Conservation (phyloP, 2,888 invertebrate species). For the Tipula helvola region DNA sequence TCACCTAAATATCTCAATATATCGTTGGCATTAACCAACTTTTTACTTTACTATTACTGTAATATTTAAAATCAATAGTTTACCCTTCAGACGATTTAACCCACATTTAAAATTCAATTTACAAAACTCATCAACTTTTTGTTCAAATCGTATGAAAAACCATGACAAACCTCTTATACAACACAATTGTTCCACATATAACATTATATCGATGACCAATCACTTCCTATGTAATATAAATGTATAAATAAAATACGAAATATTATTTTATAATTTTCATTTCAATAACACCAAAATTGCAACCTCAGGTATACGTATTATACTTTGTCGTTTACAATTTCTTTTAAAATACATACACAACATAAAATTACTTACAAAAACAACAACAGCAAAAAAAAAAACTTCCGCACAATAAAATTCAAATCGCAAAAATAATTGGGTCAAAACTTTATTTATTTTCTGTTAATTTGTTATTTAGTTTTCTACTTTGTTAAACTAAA, state of each 20-base stretch:
- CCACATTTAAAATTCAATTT: background rate
- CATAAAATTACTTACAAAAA: background rate
- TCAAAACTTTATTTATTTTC: background rate
- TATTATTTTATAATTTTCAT: background rate
- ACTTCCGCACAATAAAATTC: background rate
- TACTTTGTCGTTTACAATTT: background rate
- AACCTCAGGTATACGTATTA: background rate
- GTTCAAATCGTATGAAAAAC: background rate
- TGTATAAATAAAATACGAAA: background rate
- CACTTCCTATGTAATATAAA: background rate
- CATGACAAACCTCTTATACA: background rate
- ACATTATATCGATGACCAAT: background rate
- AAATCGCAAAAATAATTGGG: background rate
- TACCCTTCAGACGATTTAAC: background rate
- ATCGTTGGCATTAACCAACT: no score
- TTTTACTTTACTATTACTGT: no score
- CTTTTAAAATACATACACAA: background rate
- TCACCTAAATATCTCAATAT: no score
- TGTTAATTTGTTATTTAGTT: background rate
- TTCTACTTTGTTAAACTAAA: background rate
- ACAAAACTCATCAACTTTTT: background rate
- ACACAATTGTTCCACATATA: background rate
- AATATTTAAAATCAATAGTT: no score
- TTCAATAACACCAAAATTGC: background rate
- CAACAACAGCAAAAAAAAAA: background rate